Evolutionary conservation across 2,113 vertebrate species (phyloP).

Genomic region (Loxodonta africana): DNA sequence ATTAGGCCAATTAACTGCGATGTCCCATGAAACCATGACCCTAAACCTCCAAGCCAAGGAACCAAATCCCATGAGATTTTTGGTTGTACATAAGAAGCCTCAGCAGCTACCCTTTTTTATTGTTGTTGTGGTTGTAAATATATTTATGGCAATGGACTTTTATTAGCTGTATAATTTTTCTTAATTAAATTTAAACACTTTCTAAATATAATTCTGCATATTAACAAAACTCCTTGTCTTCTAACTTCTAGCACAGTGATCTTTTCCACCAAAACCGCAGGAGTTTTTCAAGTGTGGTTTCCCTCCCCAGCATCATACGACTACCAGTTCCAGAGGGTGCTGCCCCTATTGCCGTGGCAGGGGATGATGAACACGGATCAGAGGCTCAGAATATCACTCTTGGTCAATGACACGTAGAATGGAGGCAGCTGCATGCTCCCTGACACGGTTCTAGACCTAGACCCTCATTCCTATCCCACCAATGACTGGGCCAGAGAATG

Average conservation of each 20-base stretch:
- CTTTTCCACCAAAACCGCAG: neutral
- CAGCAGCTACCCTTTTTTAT: too few species aligned
- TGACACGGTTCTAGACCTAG: neutral
- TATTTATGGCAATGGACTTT: neutral
- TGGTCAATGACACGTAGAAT: neutral
- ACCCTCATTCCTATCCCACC: fast-evolving
- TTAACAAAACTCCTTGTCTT: neutral
- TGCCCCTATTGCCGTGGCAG: neutral
- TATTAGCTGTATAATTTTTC: neutral
- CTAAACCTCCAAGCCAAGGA: too few species aligned
- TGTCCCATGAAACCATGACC: too few species aligned
- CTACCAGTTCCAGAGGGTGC: neutral
- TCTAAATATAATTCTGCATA: slow-evolving; percentile 61
- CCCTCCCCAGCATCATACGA: slow-evolving; percentile 68
- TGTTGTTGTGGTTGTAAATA: too few species aligned
- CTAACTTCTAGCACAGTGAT: neutral
- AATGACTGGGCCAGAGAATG: fast-evolving
- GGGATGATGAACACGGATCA: neutral
- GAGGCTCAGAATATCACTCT: neutral
- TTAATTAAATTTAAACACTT: neutral
- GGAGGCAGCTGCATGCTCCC: neutral
- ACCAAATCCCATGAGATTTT: too few species aligned
- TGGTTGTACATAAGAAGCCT: too few species aligned
- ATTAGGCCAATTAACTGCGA: too few species aligned
- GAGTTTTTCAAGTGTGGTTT: slow-evolving; percentile 52